Evolutionary conservation across 2,888 invertebrate genomes (phyloP).

Genomic region (Sialis fuliginosa): DNA sequence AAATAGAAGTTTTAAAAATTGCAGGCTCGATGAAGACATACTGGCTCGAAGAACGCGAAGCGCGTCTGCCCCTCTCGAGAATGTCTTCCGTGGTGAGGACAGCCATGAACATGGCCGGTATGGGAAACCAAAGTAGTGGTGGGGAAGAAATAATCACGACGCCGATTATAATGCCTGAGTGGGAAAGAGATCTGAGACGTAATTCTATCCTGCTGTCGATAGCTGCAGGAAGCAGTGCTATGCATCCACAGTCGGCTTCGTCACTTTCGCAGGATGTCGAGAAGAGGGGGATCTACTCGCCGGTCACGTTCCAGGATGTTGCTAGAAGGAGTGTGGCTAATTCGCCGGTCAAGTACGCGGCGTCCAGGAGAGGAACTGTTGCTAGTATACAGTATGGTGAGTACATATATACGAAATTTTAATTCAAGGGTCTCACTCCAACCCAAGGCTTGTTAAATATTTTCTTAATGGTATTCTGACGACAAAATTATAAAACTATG

Average conservation of each 20-base stretch:
- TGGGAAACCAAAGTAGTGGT: conserved; percentile 23
- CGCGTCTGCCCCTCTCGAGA: conserved; percentile 32
- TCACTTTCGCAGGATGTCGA: conserved; percentile 23
- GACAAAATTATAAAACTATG: not conserved
- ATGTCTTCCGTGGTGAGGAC: conserved; percentile 16
- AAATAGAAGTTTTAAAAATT: conserved; percentile 8
- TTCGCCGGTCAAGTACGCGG: conserved; percentile 42
- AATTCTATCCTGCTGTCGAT: conserved; percentile 8
- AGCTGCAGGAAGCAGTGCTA: conserved; percentile 10
- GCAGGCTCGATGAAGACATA: conserved; percentile 74
- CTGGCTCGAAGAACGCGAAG: conserved; percentile 62
- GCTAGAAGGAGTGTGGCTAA: conserved; percentile 61
- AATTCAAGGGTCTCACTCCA: too few relatives aligned
- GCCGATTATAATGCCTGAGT: conserved; percentile 18
- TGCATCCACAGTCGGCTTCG: conserved; percentile 10
- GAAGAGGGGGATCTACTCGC: conserved; percentile 59
- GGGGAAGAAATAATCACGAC: conserved; percentile 13
- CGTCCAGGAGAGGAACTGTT: conserved; percentile 19
- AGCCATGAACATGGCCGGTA: conserved; percentile 20
- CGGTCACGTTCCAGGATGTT: conserved; percentile 71
- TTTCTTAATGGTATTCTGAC: too few relatives aligned
- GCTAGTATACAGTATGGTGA: not conserved
- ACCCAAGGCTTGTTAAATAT: too few relatives aligned
- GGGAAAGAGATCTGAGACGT: conserved; percentile 22
- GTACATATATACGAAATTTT: not conserved